Conservation (phyloP, 23 tunicate genomes). For the Clavelina lepadiformis region DNA sequence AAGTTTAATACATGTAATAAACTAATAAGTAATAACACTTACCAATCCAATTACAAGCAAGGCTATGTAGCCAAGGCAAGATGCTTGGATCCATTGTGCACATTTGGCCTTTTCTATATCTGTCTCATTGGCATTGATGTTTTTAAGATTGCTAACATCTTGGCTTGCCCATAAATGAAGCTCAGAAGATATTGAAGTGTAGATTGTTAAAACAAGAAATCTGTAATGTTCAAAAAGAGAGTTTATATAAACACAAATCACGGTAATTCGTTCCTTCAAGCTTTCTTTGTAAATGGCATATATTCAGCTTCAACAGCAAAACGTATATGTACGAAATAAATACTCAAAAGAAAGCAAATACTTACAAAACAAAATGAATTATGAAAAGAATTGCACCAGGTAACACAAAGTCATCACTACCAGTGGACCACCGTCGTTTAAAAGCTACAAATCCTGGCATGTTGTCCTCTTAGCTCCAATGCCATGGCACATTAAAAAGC, state of each 20-base stretch:
- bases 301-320: no score
- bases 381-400: conserved; percentile 46
- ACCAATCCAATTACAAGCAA: conserved; percentile 47
- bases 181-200: conserved; percentile 29
- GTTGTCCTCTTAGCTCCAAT: not conserved
- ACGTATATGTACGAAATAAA: no score
- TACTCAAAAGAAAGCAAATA: no score
- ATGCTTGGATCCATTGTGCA: conserved; percentile 39
- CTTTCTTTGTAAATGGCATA: no score
- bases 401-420: conserved; percentile 87
- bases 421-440: conserved; percentile 68
- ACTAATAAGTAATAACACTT: no score
- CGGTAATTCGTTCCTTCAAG: no score
- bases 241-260: no score
- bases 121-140: conserved; percentile 32
- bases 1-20: no score
- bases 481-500: no score
- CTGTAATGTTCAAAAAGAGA: no score
- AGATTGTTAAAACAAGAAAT: conserved; percentile 35
- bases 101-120: conserved; percentile 34
- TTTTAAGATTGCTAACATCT: conserved; percentile 23
- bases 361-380: conserved; percentile 72
- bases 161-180: conserved; percentile 18
- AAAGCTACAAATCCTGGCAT: conserved; percentile 83
- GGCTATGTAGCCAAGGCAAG: conserved; percentile 49